These are phyloP conservation scores for Amphipyra berbera DNA, from an alignment of 2,888 invertebrate genomes.

Conservation along the genomic window DNA sequence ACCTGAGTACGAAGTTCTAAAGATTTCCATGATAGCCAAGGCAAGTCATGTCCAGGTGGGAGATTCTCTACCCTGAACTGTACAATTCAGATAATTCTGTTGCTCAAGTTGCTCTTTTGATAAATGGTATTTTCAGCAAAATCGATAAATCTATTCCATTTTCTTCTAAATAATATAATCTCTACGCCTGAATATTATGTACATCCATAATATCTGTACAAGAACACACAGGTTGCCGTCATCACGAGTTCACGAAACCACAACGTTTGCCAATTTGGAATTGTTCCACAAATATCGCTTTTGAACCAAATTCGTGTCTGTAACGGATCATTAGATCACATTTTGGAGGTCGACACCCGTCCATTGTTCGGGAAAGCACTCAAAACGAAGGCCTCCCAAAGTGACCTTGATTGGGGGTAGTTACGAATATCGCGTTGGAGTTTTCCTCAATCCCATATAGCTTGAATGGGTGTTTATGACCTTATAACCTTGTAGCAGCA, in stretches of 20 bases:
- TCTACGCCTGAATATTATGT: no score
- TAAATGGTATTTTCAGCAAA: no score
- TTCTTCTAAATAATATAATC: no score
- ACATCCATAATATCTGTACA: constrained; percentile 6
- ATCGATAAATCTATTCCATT: no score
- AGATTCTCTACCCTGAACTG: no score
- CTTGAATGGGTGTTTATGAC: constrained; percentile 26
- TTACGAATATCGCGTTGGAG: constrained; percentile 36
- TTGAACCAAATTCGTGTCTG: constrained; percentile 44
- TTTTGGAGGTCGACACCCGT: constrained; percentile 36
- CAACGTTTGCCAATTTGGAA: constrained; percentile 49
- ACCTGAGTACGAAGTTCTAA: no score
- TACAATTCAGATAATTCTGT: no score
- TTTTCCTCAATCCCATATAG: constrained; percentile 31
- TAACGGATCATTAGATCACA: constrained; percentile 49
- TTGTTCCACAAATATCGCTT: constrained; percentile 46
- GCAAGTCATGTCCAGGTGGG: no score
- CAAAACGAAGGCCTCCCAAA: constrained; percentile 19
- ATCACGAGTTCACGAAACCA: constrained; percentile 12
- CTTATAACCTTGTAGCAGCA: constrained; percentile 39
- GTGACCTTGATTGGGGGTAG: constrained; percentile 43
- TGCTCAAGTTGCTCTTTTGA: no score
- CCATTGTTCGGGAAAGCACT: constrained; percentile 32
- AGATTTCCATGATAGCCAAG: no score
- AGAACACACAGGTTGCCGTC: constrained; percentile 5